phyloP scores from a whole-genome alignment of 2,113 vertebrate species.

The Cyanoramphus novaezelandiae region DNA sequence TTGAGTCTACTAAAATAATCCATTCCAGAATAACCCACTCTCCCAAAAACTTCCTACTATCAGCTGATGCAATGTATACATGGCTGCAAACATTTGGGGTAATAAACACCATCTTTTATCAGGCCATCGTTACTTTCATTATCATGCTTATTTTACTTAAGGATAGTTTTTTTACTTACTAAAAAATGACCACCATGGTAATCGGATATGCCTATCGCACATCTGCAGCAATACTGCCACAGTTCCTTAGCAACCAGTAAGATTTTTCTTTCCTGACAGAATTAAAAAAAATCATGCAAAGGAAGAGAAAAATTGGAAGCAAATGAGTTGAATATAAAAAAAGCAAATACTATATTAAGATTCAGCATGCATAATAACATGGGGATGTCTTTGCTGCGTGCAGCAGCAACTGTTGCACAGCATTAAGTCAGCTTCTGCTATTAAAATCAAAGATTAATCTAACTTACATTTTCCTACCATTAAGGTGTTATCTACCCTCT shows the following conservation, averaged over 20 bases:
- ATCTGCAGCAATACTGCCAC: slow-evolving; percentile 18
- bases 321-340: slow-evolving; percentile 18
- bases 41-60: background rate
- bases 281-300: background rate
- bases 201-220: background rate
- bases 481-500: background rate
- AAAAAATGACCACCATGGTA: background rate
- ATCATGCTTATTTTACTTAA: background rate
- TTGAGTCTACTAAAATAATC: background rate
- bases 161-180: background rate
- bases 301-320: slow-evolving; percentile 22
- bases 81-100: background rate
- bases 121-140: background rate
- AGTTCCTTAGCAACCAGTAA: slow-evolving; percentile 67
- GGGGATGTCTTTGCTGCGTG: background rate
- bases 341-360: background rate
- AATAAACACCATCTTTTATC: background rate
- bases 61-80: background rate
- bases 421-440: background rate
- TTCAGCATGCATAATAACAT: background rate
- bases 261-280: background rate
- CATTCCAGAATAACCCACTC: background rate
- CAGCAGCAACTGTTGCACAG: background rate
- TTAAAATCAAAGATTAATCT: background rate
- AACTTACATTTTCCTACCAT: background rate